These are phyloP conservation scores for Octodonta nipae DNA, from an alignment of 2,888 invertebrate species.

Conservation along the genomic window DNA sequence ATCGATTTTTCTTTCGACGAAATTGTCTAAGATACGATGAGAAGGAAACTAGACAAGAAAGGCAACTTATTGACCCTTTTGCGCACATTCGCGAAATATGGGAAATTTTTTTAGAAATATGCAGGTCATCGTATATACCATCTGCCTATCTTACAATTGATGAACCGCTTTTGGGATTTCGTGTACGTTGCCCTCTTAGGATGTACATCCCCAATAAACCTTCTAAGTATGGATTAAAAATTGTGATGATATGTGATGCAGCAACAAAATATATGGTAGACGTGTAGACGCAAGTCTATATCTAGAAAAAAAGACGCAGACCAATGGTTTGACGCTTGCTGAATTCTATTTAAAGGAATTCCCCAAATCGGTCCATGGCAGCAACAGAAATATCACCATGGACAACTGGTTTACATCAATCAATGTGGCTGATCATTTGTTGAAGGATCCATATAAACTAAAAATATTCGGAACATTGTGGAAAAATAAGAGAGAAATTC, in stretches of 20 bases:
- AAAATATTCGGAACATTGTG: not conserved
- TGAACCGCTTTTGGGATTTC: too few relatives aligned
- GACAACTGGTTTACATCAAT: slow-evolving; percentile 1
- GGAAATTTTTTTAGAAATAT: too few relatives aligned
- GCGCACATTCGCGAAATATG: too few relatives aligned
- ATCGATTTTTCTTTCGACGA: not conserved
- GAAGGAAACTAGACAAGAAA: too few relatives aligned
- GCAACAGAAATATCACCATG: too few relatives aligned
- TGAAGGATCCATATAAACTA: not conserved
- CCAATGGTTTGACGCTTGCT: slow-evolving; percentile 4
- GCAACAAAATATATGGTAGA: too few relatives aligned
- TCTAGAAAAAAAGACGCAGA: slow-evolving; percentile 19
- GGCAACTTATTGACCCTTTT: too few relatives aligned
- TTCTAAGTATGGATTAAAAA: slow-evolving; percentile 22
- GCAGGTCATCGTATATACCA: too few relatives aligned
- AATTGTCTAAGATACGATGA: too few relatives aligned
- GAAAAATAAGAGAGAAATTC: not conserved
- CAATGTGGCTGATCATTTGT: not conserved
- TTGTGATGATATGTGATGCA: too few relatives aligned
- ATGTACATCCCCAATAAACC: slow-evolving; percentile 25
- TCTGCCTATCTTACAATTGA: too few relatives aligned
- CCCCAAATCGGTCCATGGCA: too few relatives aligned
- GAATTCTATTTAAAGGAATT: not conserved
- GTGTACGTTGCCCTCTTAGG: slow-evolving; percentile 16
- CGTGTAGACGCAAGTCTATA: slow-evolving; percentile 20